Conservation (phyloP, 2,888 invertebrate genomes). For the Acleris holmiana region DNA sequence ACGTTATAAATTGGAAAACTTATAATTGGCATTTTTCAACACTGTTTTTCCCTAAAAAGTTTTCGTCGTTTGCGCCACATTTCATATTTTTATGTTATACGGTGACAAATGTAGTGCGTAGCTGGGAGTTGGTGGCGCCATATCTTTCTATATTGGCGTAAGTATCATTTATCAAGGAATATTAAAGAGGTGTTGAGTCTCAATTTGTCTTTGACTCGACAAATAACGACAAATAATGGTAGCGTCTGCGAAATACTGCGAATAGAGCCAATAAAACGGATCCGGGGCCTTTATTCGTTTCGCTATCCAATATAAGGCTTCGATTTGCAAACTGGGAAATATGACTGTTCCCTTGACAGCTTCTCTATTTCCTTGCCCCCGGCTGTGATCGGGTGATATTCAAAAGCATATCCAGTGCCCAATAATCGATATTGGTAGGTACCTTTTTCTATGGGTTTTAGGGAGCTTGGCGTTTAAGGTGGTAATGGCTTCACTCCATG, state of each 20-base stretch:
- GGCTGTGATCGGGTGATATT: neutral
- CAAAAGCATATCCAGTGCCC: neutral
- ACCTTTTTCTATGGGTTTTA: too few species aligned
- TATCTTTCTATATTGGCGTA: slow-evolving; percentile 17
- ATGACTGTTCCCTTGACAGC: slow-evolving; percentile 31
- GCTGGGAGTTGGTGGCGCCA: slow-evolving; percentile 1
- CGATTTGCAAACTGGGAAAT: slow-evolving; percentile 34
- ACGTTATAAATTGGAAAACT: slow-evolving; percentile 35
- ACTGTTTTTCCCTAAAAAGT: slow-evolving; percentile 18
- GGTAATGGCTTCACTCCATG: too few species aligned
- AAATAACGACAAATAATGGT: slow-evolving; percentile 36
- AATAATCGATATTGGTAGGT: too few species aligned
- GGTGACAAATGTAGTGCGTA: neutral
- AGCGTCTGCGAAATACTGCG: slow-evolving; percentile 19
- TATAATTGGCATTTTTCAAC: slow-evolving; percentile 31
- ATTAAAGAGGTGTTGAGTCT: slow-evolving; percentile 34
- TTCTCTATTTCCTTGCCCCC: neutral
- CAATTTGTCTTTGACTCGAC: slow-evolving; percentile 37
- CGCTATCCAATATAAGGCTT: slow-evolving; percentile 27
- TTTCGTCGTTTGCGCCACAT: neutral
- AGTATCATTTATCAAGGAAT: slow-evolving; percentile 29
- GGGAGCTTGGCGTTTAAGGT: too few species aligned
- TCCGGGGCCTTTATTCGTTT: slow-evolving; percentile 29
- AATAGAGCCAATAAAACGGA: slow-evolving; percentile 33
- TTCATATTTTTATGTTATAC: neutral